Evolutionary conservation across 2,888 invertebrate species (phyloP), one percentile per base, ranked within the genome.

Genomic region (Epicampocera succincta): DNA sequence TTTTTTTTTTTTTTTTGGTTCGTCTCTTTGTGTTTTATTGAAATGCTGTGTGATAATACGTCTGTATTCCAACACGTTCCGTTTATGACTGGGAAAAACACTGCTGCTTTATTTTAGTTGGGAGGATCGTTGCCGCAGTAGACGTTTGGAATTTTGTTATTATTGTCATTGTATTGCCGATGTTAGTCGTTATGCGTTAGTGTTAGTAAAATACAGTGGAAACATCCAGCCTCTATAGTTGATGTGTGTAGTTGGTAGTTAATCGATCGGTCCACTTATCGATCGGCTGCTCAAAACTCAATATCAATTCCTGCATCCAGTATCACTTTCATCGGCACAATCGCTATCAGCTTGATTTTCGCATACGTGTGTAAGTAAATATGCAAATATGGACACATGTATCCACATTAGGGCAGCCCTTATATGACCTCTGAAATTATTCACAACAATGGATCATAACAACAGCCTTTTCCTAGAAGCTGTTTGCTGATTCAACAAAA

Each of bases 41-140:
- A 42, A 56, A 58, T 69, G 71, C 66, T 60, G 56, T 78, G 78
- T 77, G 80, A 65, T 80, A 15, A 54, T 61, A 89, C 90, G 90
- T 90, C 90, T 90, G 88, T 87, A 90, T 89, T 86, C 88, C 87
- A 89, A 87, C 89, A 89, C 90, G 89, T 87, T 88, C 86, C 88
- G 88, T 87, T 88, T 88, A 87, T 87, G 88, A 91, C 91, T 91
- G 90, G 86, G 86, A 88, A 87, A 75, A 87, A 74, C 61, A 79
- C 60, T 73, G 80, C 84, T 84, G 83, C 54, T 72, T 54, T 71
- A 52, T 66, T 78, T 82, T 78, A 78, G 78, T 77, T 80, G 79
- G 80, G 81, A 76, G 80, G 84, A 84, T 80, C 76, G 76, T 78
- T 71, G 82, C 68, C 72, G 76, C 61, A 69, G 69, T 69, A 38